phyloP scores from a whole-genome alignment of 1,140 invertebrate genomes.

The Drosophila lacteicornis region DNA sequence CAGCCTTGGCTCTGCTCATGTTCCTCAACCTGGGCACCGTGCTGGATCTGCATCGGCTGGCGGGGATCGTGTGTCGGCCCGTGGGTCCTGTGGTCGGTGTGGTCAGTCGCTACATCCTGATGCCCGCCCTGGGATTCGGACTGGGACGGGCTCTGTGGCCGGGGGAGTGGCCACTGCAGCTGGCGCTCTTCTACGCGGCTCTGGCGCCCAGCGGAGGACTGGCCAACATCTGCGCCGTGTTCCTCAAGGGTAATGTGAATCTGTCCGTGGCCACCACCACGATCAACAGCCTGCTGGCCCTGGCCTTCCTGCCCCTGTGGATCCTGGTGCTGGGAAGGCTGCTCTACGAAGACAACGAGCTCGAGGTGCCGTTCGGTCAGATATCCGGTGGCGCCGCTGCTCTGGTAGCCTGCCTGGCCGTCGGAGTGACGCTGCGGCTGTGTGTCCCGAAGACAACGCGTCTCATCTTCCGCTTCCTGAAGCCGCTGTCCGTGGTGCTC shows the following conservation, averaged over 20 bases:
- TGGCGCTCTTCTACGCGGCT: conserved; percentile 66
- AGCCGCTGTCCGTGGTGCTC: conserved; percentile 60
- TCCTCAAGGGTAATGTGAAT: conserved; percentile 67
- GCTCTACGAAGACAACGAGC: conserved; percentile 46
- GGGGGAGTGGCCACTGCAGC: conserved; percentile 29
- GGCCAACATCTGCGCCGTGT: conserved; percentile 63
- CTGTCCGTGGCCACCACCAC: conserved; percentile 64
- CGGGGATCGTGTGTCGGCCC: conserved; percentile 89
- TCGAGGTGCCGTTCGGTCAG: conserved; percentile 52
- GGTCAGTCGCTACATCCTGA: conserved; percentile 40
- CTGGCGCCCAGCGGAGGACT: conserved; percentile 62
- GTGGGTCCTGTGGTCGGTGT: conserved; percentile 84
- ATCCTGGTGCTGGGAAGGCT: conserved; percentile 44
- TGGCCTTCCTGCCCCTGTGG: conserved; percentile 63
- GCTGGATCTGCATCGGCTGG: conserved; percentile 91
- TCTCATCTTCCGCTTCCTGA: conserved; percentile 62
- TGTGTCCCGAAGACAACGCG: conserved; percentile 54
- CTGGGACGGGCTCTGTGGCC: conserved; percentile 48
- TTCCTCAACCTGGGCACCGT: conserved; percentile 97
- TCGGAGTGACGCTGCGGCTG: conserved; percentile 51
- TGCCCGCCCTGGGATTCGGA: conserved; percentile 56
- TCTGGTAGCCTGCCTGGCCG: conserved; percentile 42
- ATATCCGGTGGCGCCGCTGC: conserved; percentile 44
- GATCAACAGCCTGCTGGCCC: conserved; percentile 54
- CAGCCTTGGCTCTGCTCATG: conserved; percentile 86